Evolutionary conservation across 2,888 invertebrate species (phyloP).

Genomic region (Mylabris sibirica): DNA sequence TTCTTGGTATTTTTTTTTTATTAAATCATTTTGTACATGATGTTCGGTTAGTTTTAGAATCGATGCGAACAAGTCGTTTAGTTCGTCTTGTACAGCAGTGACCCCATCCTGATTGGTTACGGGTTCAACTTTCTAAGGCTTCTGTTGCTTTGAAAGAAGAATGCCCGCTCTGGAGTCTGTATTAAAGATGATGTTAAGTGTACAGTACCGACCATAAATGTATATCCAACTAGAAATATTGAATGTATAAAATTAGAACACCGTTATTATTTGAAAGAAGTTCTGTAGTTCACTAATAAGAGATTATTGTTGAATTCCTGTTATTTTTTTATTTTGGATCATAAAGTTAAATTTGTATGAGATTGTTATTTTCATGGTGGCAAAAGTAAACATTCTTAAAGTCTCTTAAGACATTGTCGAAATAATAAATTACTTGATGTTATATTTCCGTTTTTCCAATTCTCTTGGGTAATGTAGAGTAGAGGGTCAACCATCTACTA

Average conservation of each 20-base stretch:
- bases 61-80: background rate
- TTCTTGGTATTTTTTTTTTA: background rate
- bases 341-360: conserved; percentile 23
- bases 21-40: background rate
- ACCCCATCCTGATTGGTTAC: conserved; percentile 40
- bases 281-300: too few relatives aligned
- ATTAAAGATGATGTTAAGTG: conserved; percentile 11
- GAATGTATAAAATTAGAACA: background rate
- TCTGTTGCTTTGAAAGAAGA: conserved; percentile 23
- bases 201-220: conserved; percentile 35
- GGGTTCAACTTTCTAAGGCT: conserved; percentile 40
- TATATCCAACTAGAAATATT: background rate
- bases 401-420: background rate
- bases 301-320: too few relatives aligned
- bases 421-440: conserved; percentile 6
- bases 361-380: background rate
- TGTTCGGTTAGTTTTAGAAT: background rate
- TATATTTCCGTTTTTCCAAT: background rate
- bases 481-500: background rate
- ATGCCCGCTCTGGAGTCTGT: conserved; percentile 10
- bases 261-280: background rate
- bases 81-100: conserved; percentile 26
- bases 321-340: background rate
- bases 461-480: background rate
- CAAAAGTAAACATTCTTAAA: background rate